Evolutionary conservation across 2,797 vertebrate species (phyloP).

Genomic region (Sphenodon punctatus): DNA sequence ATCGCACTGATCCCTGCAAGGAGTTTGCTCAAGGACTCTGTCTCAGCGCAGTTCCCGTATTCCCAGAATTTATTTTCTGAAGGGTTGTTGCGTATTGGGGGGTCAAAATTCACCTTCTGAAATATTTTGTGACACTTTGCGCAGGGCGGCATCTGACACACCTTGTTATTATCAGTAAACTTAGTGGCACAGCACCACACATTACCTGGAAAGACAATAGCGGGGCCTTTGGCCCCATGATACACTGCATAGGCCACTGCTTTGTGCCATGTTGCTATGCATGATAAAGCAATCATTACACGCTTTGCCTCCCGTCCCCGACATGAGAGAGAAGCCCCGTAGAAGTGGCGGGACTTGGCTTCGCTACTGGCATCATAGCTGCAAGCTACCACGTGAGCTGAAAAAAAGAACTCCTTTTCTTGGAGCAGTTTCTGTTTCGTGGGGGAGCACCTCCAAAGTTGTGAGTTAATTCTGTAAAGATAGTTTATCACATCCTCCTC

Average conservation of each 20-base stretch:
- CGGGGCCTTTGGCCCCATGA: rapidly evolving
- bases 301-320: rapidly evolving
- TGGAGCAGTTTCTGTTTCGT: rapidly evolving
- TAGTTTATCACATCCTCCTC: not conserved
- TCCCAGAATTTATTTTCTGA: rapidly evolving
- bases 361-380: not conserved
- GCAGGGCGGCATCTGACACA: not conserved
- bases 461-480: not conserved
- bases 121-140: not conserved
- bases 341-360: not conserved
- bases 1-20: not conserved
- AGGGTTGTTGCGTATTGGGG: no score
- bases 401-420: not conserved
- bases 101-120: not conserved
- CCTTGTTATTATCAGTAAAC: no score
- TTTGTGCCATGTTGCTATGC: not conserved
- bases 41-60: rapidly evolving
- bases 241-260: not conserved
- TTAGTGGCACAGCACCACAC: not conserved
- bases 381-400: not conserved
- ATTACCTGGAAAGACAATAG: not conserved
- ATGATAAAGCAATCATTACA: not conserved
- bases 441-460: not conserved
- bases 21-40: not conserved
- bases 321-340: not conserved